Evolutionary conservation across 2,797 vertebrate species (phyloP).

Genomic region (Phoebastria nigripes): DNA sequence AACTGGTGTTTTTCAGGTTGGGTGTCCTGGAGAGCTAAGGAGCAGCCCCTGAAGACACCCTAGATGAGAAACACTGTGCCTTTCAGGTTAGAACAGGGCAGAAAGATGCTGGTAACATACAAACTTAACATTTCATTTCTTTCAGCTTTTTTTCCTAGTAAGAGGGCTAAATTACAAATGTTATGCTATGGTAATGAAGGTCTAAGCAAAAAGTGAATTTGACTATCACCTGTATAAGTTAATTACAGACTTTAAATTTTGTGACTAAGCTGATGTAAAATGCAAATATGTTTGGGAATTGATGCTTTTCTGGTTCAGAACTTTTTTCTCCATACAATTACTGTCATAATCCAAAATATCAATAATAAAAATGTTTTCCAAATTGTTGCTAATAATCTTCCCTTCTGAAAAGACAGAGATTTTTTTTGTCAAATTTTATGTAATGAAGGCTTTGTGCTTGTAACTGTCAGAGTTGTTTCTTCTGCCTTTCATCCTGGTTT

Average conservation of each 20-base stretch:
- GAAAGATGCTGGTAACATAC: not conserved
- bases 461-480: not conserved
- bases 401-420: not conserved
- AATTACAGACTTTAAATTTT: not conserved
- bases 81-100: not conserved
- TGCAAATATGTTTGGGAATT: not conserved
- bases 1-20: rapidly evolving
- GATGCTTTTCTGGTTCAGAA: not conserved
- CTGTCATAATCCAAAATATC: not conserved
- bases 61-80: not conserved
- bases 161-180: not conserved
- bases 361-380: not conserved
- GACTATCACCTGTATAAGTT: not conserved
- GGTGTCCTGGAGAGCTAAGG: not conserved
- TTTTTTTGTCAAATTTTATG: not conserved
- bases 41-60: not conserved
- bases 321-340: not conserved
- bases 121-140: not conserved
- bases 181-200: not conserved
- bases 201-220: not conserved
- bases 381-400: not conserved
- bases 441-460: not conserved
- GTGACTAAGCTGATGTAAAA: not conserved
- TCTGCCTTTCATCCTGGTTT: not conserved
- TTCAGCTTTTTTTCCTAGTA: not conserved